A percentile compares a stretch with the other conserved stretches of the same genome.
Evolutionary conservation across 1,140 invertebrate genomes (phyloP).

Genomic region (Ceratina japonica): DNA sequence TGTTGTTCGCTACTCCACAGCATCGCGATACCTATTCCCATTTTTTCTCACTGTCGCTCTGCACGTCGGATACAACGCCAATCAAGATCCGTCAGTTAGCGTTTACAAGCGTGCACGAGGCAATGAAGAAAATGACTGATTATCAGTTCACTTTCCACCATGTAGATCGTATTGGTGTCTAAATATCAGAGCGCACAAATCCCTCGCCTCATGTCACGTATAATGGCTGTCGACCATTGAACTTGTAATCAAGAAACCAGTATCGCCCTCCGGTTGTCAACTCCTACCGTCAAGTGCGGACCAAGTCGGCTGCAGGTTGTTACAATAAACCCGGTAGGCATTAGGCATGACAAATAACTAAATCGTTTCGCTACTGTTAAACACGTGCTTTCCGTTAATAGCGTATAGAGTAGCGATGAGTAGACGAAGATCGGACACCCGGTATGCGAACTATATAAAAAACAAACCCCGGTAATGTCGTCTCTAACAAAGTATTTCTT

Average conservation of each 20-base stretch:
- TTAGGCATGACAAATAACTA: constrained; percentile 51
- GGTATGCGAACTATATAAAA: background rate
- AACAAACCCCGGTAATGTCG: background rate
- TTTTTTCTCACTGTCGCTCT: background rate
- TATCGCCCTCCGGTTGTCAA: constrained; percentile 42
- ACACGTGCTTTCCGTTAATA: constrained; percentile 30
- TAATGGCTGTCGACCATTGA: constrained; percentile 53
- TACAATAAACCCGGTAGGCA: constrained; percentile 45
- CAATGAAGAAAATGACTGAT: constrained; percentile 53
- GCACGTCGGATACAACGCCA: constrained; percentile 28
- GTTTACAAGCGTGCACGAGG: constrained; percentile 37
- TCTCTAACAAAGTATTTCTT: constrained; percentile 6
- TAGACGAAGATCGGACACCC: constrained; percentile 27
- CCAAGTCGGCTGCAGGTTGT: constrained; percentile 30
- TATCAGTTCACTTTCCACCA: background rate
- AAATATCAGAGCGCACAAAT: constrained; percentile 43
- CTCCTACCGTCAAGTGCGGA: background rate
- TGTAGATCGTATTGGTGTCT: background rate
- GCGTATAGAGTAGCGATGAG: background rate
- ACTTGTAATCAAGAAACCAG: constrained; percentile 46
- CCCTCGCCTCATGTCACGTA: background rate
- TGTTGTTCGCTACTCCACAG: background rate
- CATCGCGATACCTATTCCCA: background rate
- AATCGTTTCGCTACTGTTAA: constrained; percentile 47
- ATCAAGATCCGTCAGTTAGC: constrained; percentile 43